Base-by-base conservation (phyloP, 2,113 vertebrate species). In the Osmerus mordax region DNA sequence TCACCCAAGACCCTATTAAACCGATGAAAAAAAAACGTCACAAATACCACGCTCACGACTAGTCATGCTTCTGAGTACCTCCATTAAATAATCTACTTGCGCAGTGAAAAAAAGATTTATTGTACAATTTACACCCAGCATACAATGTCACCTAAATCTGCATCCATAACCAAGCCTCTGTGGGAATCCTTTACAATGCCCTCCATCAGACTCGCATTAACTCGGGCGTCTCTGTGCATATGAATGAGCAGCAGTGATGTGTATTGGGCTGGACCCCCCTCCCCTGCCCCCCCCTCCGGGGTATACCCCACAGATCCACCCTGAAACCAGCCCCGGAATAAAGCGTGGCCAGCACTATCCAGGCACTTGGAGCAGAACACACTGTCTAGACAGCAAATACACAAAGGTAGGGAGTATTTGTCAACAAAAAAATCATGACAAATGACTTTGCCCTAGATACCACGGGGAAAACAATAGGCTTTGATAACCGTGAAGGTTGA, bases 381-480 rank as follows among this genome's bases (percentile, higher is more conserved):
- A 23, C 59, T 16, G 84, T 88, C 85, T 86, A 85, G 88, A 90
- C 84, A 78, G 75, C 69, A 71, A 76, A 84, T 80, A 80, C 76
- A 83, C 78, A 69, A 66, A 79, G 77, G 78, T 63, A 83, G 82
- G 75, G n/a, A 75, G 78, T 79, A 72, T 78, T 60, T 81, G 66
- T 76, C 71, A 87, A 85, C 80, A 78, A 70, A 83, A 74, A 87
- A 87, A 88, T 88, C 82, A 66, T 84, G 87, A 91, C 85, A 86
- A 88, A 92, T 90, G 81, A 85, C 80, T 87, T 87, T 83, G 82
- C 72, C 77, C 78, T 65, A 72, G 77, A 86, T 84, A 75, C 69
- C 64, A 70, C 36, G 74, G 83, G 76, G 68, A 74, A 82, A 83
- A 47, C 62, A 4, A 86, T 84, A 67, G 55, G 71, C 72, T 81